Base-by-base conservation (phyloP, 2,888 invertebrate species). In the Meteorus cinctellus region DNA sequence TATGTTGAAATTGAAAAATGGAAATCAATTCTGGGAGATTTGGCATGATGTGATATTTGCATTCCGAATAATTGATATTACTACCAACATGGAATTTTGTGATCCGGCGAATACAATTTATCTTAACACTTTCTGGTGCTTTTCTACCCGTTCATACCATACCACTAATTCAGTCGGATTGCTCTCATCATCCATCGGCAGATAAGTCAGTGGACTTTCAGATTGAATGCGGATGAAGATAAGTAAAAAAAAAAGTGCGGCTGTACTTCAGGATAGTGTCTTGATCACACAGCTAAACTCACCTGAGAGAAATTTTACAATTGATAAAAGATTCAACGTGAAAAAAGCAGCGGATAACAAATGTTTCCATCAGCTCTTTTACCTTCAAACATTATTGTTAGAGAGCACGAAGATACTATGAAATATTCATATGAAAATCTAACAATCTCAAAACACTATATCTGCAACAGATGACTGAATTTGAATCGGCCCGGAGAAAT, bases 291-390 rank as follows among this genome's bases (percentile, higher is more conserved):
- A 81, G 72, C 14, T 74, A 72, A 36, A 78, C 75, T 12, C 85
- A 85, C 1, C 83, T 51, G 4, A 79, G 3, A 78, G 84, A 88
- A n/a, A 89, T 73, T 10, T 88, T 89, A n/a, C 81, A 81, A 68
- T 85, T 86, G 12, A 88, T 75, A 65, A 86, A 82, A 48, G 85
- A 77, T 65, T 89, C 87, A 63, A 86, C 87, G 69, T 84, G 82
- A 24, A 80, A 79, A 8, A 24, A 88, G 77, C 16, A 86, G 74
- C n/a, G 82, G 78, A 8, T 80, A 83, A 0, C 88, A 86, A 5
- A 76, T 81, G 8, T 82, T 77, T 62, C 78, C 81, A 55, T 84
- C 83, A 0, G 87, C 85, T 14, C 86, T 83, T 77, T 88, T 88
- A 6, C 83, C 82, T 69, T 88, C 82, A 80, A 86, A 88, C 10